Evolutionary conservation across 2,797 vertebrate genomes (phyloP).

Genomic region (Ara ararauna): DNA sequence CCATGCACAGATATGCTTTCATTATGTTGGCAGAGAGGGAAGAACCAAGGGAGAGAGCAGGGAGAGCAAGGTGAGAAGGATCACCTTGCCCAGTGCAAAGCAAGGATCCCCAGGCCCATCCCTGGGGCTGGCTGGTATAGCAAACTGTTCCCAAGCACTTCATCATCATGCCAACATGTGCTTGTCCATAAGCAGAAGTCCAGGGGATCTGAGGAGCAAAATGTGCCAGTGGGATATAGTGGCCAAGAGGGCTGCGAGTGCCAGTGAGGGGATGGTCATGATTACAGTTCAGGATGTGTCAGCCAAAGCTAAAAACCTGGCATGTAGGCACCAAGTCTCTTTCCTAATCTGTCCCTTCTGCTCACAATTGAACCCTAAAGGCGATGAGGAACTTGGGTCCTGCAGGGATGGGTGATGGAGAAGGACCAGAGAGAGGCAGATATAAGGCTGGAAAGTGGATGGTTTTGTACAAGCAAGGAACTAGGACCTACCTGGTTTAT

Average conservation of each 20-base stretch:
- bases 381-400: not conserved
- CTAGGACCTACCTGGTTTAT: slow-evolving; percentile 18
- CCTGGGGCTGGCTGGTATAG: not conserved
- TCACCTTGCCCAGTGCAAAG: rapidly evolving
- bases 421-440: not conserved
- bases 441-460: not conserved
- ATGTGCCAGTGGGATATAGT: not conserved
- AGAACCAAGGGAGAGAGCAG: not conserved
- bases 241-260: not conserved
- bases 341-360: not conserved
- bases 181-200: not conserved
- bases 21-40: not conserved
- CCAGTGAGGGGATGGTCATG: not conserved
- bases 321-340: not conserved
- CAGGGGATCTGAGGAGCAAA: not conserved
- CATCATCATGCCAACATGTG: rapidly evolving
- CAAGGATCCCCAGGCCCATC: not conserved
- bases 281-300: not conserved
- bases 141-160: not conserved
- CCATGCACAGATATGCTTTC: not conserved
- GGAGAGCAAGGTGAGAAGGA: not conserved
- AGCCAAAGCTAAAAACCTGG: not conserved
- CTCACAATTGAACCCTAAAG: not conserved
- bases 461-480: not conserved
- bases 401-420: not conserved